Base-by-base conservation (phyloP, 2,113 vertebrate genomes). In the Equus quagga region DNA sequence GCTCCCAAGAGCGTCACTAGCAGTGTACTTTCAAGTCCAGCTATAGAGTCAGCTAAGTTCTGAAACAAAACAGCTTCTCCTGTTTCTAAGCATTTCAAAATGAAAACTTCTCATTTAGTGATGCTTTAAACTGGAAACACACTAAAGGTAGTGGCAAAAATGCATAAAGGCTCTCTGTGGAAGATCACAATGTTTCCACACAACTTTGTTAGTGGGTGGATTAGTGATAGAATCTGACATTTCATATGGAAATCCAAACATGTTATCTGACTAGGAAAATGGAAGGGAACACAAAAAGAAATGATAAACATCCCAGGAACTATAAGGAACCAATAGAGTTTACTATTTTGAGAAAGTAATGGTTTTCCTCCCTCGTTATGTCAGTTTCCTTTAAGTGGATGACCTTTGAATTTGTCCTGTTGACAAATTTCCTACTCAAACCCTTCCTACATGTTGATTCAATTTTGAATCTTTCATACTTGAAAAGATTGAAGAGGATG, bases 391-490 rank as follows among this genome's bases (percentile, higher is more conserved):
- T 83, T 58, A 62, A 46, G 54, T 33, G 14, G 28, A 26, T 15
- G 24, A 24, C 10, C 60, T 82, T 88, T 97, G 54, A 78, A 73
- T 96, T 67, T 49, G 69, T 83, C 23, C 51, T 54, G 8, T 51
- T 89, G 62, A 90, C 44, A 93, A 41, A 82, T 86, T 89, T 78
- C 67, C 73, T 78, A 23, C n/a, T 80, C 94, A 67, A 96, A 85
- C 6, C 15, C 83, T 87, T 91, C 46, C 15, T 76, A 54, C 51
- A 54, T 54, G 44, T 91, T 91, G 76, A 81, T 69, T 94, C 36
- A 60, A 41, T 78, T 70, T 93, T 91, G 91, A 92, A 80, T 11
- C 56, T 79, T 75, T 95, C 28, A 41, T 78, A 58, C 92, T 87
- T 97, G 76, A 91, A 96, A 67, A 85, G 65, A 97, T 49, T 76